These are phyloP conservation scores for Agriopis marginaria DNA, from an alignment of 2,888 invertebrate species.

Conservation along the genomic window DNA sequence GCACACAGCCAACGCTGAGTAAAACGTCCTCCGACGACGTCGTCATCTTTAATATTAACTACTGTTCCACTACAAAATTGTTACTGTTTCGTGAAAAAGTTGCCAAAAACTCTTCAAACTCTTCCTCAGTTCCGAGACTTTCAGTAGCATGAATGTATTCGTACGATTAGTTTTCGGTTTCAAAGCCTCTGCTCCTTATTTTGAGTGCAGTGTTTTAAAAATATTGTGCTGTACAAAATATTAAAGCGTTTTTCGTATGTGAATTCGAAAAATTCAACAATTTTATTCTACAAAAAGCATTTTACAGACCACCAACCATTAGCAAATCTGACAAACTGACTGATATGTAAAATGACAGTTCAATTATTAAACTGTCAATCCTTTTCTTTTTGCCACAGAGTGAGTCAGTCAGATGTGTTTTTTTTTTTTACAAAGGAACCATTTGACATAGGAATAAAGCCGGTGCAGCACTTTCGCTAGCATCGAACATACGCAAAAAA, in stretches of 20 bases:
- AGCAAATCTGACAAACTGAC: no score
- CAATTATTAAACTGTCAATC: no score
- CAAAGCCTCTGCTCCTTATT: conserved; percentile 13
- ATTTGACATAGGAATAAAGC: no score
- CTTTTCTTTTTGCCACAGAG: no score
- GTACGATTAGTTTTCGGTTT: conserved; percentile 8
- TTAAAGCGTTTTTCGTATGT: conserved; percentile 50
- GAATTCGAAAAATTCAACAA: conserved; percentile 62
- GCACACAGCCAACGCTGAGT: conserved; percentile 95
- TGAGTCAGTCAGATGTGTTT: no score
- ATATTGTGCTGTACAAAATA: conserved; percentile 38
- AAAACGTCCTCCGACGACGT: conserved; percentile 98
- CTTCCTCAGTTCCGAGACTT: conserved; percentile 27
- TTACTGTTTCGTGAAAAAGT: conserved; percentile 37
- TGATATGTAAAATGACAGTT: background rate
- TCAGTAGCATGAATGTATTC: conserved; percentile 9
- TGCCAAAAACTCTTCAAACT: conserved; percentile 53
- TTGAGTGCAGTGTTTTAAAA: conserved; percentile 13
- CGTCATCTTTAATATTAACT: conserved; percentile 85
- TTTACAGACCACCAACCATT: conserved; percentile 46
- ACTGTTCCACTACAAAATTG: conserved; percentile 22
- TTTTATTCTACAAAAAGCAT: conserved; percentile 70
- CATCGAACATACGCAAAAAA: no score
- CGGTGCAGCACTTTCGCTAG: no score
- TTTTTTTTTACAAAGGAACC: no score